Evolutionary conservation across 2,797 vertebrate genomes (phyloP).

Genomic region (Clarias fuscus): DNA sequence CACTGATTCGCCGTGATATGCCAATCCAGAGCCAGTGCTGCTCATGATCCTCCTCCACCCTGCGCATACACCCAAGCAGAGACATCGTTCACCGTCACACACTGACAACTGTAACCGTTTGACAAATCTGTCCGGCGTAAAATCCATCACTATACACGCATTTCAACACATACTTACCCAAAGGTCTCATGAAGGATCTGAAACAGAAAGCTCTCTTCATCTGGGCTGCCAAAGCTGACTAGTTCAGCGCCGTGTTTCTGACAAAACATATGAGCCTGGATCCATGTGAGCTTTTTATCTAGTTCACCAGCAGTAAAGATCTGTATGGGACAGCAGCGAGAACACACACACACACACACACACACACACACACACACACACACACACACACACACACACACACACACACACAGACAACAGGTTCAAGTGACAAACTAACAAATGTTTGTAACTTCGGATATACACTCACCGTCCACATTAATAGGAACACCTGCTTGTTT

Average conservation of each 20-base stretch:
- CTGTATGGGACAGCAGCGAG: constrained; percentile 63
- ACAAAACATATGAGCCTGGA: constrained; percentile 85
- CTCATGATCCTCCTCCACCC: constrained; percentile 88
- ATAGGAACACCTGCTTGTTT: not conserved
- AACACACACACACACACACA: not conserved
- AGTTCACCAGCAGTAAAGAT: constrained; percentile 82
- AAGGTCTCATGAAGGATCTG: constrained; percentile 88
- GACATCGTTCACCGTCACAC: not conserved
- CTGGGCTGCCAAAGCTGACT: constrained; percentile 83
- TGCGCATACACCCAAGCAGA: constrained; percentile 43
- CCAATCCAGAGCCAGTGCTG: constrained; percentile 98
- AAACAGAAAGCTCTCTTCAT: constrained; percentile 87
- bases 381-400: not conserved
- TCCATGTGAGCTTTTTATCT: constrained; percentile 87
- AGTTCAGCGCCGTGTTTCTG: constrained; percentile 84
- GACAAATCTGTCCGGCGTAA: not conserved
- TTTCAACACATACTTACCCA: constrained; percentile 75
- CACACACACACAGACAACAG: not conserved
- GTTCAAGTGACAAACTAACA: not conserved
- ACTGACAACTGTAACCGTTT: not conserved
- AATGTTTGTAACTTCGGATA: constrained; percentile 57
- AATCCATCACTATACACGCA: not conserved
- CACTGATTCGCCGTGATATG: constrained; percentile 84
- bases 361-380: not conserved
- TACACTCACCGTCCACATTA: not conserved